Evolutionary conservation across 2,888 invertebrate genomes (phyloP), one percentile per base, ranked within the genome.

Genomic region (Eurytoma californica): DNA sequence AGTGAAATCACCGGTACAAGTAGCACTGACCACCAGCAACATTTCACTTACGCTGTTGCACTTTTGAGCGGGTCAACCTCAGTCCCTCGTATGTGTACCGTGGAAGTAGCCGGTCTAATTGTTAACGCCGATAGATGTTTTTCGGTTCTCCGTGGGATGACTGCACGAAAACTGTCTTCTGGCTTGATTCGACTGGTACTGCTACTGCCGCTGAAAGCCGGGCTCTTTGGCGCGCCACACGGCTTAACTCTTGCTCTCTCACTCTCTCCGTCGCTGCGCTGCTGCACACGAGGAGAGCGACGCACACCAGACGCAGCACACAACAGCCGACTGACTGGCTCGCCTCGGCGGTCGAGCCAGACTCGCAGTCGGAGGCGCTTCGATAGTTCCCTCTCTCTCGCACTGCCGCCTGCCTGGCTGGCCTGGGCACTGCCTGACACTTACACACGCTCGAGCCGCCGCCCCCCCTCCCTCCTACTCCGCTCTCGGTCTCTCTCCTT

Each of bases 221-320:
- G 39, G 39, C 7, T 39, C 39, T 4, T 30, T 39, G 39, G 9
- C 39, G 39, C 9, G 39, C 39, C 39, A 39, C 39, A 39, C 39
- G 39, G 9, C 39, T 3, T 39, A 9, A 9, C 39, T 82, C 86
- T 84, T 84, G 86, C 87, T 85, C 84, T 86, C 84, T 83, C 84
- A 81, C 82, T 83, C 84, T 84, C 77, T 83, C 82, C 16, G 12
- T 30, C 67, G 60, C 60, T 49, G 49, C 66, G 30, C 69, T 57
- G 24, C 18, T n/a, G 18, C 57, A 30, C 74, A 58, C 61, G 61
- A 5, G 39, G 61, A 28, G 60, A n/a, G 39, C 39, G 39, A 61
- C 61, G 30, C 61, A 75, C 76, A 58, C 75, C 80, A 60, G 65
- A 78, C 79, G 75, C 75, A 39, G 39, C 39, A 67, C 55, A 65